These are phyloP conservation scores for Pelodiscus sinensis DNA, from an alignment of 2,113 vertebrate genomes.

Conservation along the genomic window DNA sequence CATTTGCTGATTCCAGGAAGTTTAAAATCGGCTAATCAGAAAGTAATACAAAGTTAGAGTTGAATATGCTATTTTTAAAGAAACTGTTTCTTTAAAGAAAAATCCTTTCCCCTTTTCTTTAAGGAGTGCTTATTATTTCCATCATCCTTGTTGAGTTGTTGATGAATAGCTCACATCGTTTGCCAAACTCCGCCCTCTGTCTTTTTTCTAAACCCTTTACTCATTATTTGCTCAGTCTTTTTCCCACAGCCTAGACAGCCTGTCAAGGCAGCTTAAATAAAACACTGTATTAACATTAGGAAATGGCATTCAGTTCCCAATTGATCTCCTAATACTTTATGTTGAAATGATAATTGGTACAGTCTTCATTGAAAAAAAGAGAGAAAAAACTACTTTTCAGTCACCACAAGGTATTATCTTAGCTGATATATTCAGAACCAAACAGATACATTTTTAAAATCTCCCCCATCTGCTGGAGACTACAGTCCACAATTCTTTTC, in stretches of 20 bases:
- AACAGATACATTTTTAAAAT: conserved; percentile 88
- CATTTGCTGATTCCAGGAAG: conserved; percentile 71
- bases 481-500: conserved; percentile 97
- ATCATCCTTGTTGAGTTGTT: conserved; percentile 80
- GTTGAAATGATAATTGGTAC: conserved; percentile 99
- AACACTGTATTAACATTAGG: conserved; percentile 93
- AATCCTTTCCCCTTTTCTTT: conserved; percentile 70
- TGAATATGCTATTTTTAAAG: conserved; percentile 61
- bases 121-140: conserved; percentile 80
- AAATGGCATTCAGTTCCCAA: conserved; percentile 94
- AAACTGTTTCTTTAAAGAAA: conserved; percentile 77
- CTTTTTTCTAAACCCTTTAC: conserved; percentile 82
- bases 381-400: conserved; percentile 84
- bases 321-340: conserved; percentile 97
- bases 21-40: conserved; percentile 75
- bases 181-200: conserved; percentile 83
- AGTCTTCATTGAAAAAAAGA: conserved; percentile 77
- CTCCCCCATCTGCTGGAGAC: conserved; percentile 88
- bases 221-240: conserved; percentile 85
- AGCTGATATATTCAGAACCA: conserved; percentile 82
- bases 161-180: conserved; percentile 81
- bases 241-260: conserved; percentile 92
- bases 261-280: conserved; percentile 92
- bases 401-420: conserved; percentile 86
- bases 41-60: conserved; percentile 72